A percentile compares a stretch with the other conserved stretches of the same genome.
Evolutionary conservation across 2,113 vertebrate species (phyloP).

Genomic region (Nettapus auritus): DNA sequence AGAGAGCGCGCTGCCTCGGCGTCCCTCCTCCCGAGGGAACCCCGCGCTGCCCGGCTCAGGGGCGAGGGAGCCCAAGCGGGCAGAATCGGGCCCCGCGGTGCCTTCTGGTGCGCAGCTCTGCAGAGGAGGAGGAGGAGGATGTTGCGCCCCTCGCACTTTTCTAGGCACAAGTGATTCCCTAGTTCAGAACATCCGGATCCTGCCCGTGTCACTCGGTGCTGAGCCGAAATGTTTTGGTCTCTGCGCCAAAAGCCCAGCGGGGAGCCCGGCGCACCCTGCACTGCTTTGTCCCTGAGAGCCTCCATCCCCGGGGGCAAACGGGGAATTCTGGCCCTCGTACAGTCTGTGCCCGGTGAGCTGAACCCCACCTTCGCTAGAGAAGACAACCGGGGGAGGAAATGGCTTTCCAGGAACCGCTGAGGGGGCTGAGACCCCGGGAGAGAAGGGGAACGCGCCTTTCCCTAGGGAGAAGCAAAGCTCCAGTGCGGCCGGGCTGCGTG

Average conservation of each 20-base stretch:
- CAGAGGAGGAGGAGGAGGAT: not conserved
- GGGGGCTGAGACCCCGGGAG: constrained; percentile 24
- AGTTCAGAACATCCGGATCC: not conserved
- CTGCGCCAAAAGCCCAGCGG: not conserved
- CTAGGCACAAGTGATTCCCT: not conserved
- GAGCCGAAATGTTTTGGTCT: not conserved
- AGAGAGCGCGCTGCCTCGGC: accelerated
- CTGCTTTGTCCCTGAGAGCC: not conserved
- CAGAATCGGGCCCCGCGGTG: not conserved
- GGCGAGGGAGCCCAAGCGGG: no score
- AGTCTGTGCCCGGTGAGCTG: not conserved
- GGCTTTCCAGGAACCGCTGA: constrained; percentile 48
- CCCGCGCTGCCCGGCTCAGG: accelerated
- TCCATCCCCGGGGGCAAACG: not conserved
- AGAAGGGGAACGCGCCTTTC: not conserved
- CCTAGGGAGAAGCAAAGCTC: not conserved
- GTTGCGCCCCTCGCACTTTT: not conserved
- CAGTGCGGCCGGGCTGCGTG: accelerated
- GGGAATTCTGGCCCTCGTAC: not conserved
- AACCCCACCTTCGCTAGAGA: not conserved
- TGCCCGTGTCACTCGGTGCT: not conserved
- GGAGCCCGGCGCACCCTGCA: accelerated
- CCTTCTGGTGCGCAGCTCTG: accelerated
- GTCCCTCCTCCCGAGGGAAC: not conserved
- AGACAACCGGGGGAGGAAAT: not conserved